Percentiles rank a stretch among this genome's conserved stretches.
phyloP scores from a whole-genome alignment of 2,113 vertebrate species.

The Gallinago paraguaiae region DNA sequence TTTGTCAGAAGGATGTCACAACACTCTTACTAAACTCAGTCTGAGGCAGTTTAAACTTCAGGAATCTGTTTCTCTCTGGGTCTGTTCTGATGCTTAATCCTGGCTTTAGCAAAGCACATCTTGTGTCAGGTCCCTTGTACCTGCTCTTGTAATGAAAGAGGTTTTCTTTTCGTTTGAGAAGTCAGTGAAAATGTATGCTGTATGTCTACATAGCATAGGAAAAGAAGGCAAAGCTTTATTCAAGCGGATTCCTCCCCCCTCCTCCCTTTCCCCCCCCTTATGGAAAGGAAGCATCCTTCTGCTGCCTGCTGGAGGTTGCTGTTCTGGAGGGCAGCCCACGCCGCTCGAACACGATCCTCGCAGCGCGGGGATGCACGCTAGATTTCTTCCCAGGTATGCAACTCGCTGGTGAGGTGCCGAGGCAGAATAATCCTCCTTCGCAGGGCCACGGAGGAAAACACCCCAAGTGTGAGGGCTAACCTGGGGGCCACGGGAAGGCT shows the following conservation, averaged over 20 bases:
- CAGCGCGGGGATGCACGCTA: neutral
- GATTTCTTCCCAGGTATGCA: conserved; percentile 49
- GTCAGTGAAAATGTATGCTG: neutral
- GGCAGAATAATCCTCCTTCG: neutral
- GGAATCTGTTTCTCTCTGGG: neutral
- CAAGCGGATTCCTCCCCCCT: neutral
- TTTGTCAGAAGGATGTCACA: conserved; percentile 4
- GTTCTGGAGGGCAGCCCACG: conserved; percentile 45
- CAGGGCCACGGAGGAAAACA: neutral
- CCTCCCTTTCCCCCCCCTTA: neutral
- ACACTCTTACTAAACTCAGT: neutral
- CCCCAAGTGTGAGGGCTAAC: neutral
- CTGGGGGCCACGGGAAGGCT: neutral
- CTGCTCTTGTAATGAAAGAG: neutral
- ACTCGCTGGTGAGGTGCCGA: neutral
- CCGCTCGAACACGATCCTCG: conserved; percentile 26
- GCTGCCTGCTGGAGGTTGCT: neutral
- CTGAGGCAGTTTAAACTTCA: neutral
- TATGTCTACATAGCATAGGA: neutral
- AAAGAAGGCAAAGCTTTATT: neutral
- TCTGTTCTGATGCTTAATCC: neutral
- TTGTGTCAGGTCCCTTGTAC: neutral
- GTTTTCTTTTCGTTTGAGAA: neutral
- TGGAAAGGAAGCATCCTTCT: neutral
- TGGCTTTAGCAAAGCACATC: neutral